Evolutionary conservation across 2,113 vertebrate species (phyloP), one percentile per base, ranked within the genome.

Genomic region (Nesogale talazaci): DNA sequence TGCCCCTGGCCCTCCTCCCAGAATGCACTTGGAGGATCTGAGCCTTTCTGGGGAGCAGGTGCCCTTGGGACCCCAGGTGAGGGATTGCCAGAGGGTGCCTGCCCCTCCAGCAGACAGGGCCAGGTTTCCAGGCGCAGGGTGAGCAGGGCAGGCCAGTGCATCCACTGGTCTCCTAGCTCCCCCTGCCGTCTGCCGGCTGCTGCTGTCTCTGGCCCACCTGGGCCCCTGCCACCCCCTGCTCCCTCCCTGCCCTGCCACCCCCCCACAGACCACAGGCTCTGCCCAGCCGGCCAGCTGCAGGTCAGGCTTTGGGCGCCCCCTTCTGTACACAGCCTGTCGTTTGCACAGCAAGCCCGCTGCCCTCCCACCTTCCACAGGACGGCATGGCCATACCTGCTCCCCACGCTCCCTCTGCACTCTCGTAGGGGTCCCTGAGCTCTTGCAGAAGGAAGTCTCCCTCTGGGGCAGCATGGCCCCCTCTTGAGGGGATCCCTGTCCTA

Each of bases 141-240:
- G 16, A 40, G 81, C 63, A 40, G 20, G 46, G 25, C 16, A 2
- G 16, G 11, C n/a, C 0, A 17, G 16, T 2, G 0, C 56, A 77
- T 80, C 82, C 84, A 61, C 31, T 16, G 0, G 93, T 70, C 46
- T 83, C 88, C 91, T 86, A 72, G 93, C 93, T 92, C 95, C 95
- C 95, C 91, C 96, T 96, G 91, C 94, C 84, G 89, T 93, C 83
- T 1, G 40, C 56, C 2, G 25, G 20, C 74, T 3, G 94, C 61
- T 81, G 27, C 89, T 40, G 74, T 67, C 57, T 59, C 89, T 78
- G 86, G 85, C 90, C 92, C 78, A 23, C 16, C 34, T n/a, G 5
- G 52, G 72, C 79, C 67, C 1, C 27, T 65, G 63, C 40, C 0
- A 38, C 70, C 89, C 86, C 90, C 42, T 6, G 46, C 65, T 67